Evolutionary conservation across 2,888 invertebrate species (phyloP), one percentile per base, ranked within the genome.

Genomic region (Polyommatus iphigenia): DNA sequence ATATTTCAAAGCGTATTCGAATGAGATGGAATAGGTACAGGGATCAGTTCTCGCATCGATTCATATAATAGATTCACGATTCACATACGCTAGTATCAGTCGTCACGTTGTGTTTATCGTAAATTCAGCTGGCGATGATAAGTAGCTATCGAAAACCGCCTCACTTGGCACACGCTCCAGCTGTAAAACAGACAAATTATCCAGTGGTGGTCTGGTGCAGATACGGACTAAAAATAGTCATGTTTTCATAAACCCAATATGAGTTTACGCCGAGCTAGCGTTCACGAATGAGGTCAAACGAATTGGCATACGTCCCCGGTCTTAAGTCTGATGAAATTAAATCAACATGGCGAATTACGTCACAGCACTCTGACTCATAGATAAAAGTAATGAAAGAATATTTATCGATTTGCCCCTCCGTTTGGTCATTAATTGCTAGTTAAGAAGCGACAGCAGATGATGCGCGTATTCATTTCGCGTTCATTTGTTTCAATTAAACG

Each of bases 181-280:
- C 84, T 86, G 83, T 88, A 88, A 90, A 87, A 89, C 90, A 91
- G 91, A 91, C 89, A 91, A 90, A 91, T 90, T 90, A 89, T 89
- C 87, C 86, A 88, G 79, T 85, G 88, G 87, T 87, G 86, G 88
- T 89, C 87, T 88, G 88, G 80, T 81, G 81, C 83, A 83, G 82
- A 85, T 88, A 88, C 85, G 83, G 83, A 86, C 89, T 92, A 89
- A 90, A 92, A 92, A 92, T 93, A 93, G 89, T 82, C 85, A 85
- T 91, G 91, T 92, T 91, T 92, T 91, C 90, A 91, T 92, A 91
- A 89, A 87, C 85, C 87, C 90, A 89, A 92, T 91, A 91, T 90
- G 90, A 91, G 90, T 91, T 90, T 91, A 92, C 90, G 87, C 90
- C 91, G 91, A 88, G 89, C 89, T 89, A 89, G 89, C 82, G 79